These are phyloP conservation scores for Phoxinus dragarum DNA, from an alignment of 2,797 vertebrate genomes.

Conservation along the genomic window DNA sequence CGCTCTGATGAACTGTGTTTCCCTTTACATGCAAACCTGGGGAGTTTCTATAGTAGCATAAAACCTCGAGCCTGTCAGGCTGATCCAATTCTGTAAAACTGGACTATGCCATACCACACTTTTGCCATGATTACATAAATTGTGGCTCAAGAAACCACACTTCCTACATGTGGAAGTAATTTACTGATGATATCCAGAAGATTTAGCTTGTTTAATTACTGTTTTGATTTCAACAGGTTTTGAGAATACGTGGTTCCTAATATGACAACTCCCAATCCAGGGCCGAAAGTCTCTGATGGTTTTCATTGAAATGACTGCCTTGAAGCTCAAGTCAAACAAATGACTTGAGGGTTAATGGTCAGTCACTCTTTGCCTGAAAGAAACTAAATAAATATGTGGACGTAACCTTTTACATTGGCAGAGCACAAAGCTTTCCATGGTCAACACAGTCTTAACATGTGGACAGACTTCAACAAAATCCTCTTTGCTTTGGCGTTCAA, in stretches of 20 bases:
- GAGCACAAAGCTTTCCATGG: conserved; percentile 25
- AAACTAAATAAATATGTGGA: conserved; percentile 43
- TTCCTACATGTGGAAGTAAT: conserved; percentile 57
- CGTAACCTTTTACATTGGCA: conserved; percentile 40
- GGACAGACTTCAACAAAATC: conserved; percentile 28
- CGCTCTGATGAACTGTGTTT: neutral
- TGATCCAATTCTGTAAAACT: conserved; percentile 30
- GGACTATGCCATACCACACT: conserved; percentile 13
- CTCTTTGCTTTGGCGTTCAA: neutral
- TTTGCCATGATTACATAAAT: conserved; percentile 40
- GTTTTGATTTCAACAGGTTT: conserved; percentile 48
- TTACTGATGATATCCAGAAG: conserved; percentile 47
- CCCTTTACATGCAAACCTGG: neutral
- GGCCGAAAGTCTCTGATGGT: conserved; percentile 9
- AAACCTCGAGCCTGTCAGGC: conserved; percentile 26
- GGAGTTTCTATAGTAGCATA: neutral
- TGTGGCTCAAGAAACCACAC: conserved; percentile 59
- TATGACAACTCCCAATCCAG: conserved; percentile 31
- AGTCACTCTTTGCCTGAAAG: conserved; percentile 14
- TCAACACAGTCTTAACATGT: conserved; percentile 47
- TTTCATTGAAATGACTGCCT: conserved; percentile 50
- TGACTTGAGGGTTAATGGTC: conserved; percentile 22
- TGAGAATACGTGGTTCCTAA: conserved; percentile 14
- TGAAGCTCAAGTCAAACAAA: conserved; percentile 56
- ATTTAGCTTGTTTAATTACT: conserved; percentile 49